Percentiles rank a stretch among this genome's conserved stretches.
Evolutionary conservation across 2,888 invertebrate species (phyloP).

Genomic region (Nemotelus nigrinus): DNA sequence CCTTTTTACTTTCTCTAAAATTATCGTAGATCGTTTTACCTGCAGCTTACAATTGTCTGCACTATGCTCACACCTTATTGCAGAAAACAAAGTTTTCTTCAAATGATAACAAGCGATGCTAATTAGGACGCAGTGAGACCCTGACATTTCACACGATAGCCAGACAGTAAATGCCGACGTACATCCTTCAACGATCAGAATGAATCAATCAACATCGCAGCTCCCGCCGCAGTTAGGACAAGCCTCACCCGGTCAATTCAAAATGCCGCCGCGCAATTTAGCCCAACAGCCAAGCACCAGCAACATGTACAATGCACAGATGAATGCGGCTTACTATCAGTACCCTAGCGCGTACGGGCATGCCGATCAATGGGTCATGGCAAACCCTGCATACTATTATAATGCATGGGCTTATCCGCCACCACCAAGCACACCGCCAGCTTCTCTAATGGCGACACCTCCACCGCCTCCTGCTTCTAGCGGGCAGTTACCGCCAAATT

Average conservation of each 20-base stretch:
- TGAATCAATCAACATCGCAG: slow-evolving; percentile 9
- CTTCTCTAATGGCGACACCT: slow-evolving; percentile 11
- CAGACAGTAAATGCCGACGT: too few species aligned
- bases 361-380: slow-evolving; percentile 2
- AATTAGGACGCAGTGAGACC: too few species aligned
- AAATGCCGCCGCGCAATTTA: background rate
- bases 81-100: too few species aligned
- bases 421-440: slow-evolving; percentile 7
- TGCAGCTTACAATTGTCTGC: too few species aligned
- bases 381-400: slow-evolving; percentile 17
- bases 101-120: too few species aligned
- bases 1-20: too few species aligned
- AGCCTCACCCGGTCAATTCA: background rate
- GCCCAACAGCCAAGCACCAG: background rate
- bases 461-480: background rate
- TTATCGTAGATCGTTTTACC: too few species aligned
- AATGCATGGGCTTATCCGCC: slow-evolving; percentile 30
- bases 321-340: slow-evolving; percentile 22
- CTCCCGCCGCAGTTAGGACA: background rate
- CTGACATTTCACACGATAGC: too few species aligned
- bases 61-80: too few species aligned
- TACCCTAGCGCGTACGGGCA: background rate
- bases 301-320: slow-evolving; percentile 4
- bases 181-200: background rate
- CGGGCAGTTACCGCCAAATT: background rate